Evolutionary conservation across 2,888 invertebrate genomes (phyloP), one percentile per base, ranked within the genome.

Genomic region (Brenthis daphne): DNA sequence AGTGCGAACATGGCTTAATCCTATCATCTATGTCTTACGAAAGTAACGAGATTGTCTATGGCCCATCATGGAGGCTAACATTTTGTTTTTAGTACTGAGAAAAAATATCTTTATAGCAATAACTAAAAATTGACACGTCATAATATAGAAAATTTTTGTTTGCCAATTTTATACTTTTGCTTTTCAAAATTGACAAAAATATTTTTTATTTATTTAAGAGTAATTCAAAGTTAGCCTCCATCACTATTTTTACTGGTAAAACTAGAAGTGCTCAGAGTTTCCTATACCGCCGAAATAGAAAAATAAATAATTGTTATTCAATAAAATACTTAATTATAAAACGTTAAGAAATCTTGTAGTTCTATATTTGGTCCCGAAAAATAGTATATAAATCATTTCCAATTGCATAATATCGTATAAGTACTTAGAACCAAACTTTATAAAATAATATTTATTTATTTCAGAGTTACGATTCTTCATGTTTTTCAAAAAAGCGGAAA

Each of bases 11-110:
- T 90, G 92, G 90, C 90, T 83, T 85, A 82, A 81, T 81, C 86
- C 90, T 89, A 89, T 81, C 82, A 88, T 87, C 90, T 92, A 92
- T 86, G 86, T 88, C 90, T 90, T 90, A 91, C 82, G 84, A 89
- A 89, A 86, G 80, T 81, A 83, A 84, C 85, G 88, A 89, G 90
- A 85, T 87, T 90, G 92, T 84, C 91, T 90, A 91, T 89, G 90
- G 88, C 82, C 64, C 12, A 65, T 57, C 20, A 70, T 64, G 65
- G 57, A 43, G 57, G 66, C 64, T 57, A 63, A 65, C 57, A 20
- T 48, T 55, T 50, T 20, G 29, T 43, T 24, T 29, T 51, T 14
- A 29, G 5, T 51, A 37, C 13, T 1, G 33, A 3, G 4, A 13
- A 6, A 51, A 13, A 43, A 43, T 43, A 43, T 11, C 3, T 43